phyloP scores from a whole-genome alignment of 1,140 invertebrate species.

The Chrysoperla carnea region DNA sequence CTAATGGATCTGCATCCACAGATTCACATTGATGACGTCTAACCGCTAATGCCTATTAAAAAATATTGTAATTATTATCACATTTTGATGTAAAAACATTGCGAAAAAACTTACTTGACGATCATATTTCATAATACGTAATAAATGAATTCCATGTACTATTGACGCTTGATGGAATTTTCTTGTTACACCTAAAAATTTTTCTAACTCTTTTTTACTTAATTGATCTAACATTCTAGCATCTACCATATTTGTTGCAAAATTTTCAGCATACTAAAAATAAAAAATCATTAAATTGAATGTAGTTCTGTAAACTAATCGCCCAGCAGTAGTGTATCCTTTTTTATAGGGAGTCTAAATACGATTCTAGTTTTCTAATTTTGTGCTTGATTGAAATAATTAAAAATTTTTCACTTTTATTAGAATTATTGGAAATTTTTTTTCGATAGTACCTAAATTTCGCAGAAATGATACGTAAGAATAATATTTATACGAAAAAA shows the following conservation, averaged over 20 bases:
- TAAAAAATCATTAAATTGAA: slow-evolving; percentile 3
- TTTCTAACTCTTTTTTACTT: slow-evolving; percentile 86
- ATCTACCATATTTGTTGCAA: slow-evolving; percentile 80
- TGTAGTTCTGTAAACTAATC: too few relatives aligned
- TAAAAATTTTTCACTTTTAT: too few relatives aligned
- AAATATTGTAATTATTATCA: not conserved
- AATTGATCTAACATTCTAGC: slow-evolving; percentile 80
- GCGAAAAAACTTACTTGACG: slow-evolving; percentile 44
- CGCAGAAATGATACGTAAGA: too few relatives aligned
- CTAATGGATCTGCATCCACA: slow-evolving; percentile 74
- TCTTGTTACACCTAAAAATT: slow-evolving; percentile 72
- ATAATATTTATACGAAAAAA: too few relatives aligned
- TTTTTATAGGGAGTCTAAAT: too few relatives aligned
- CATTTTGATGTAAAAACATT: not conserved
- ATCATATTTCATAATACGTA: slow-evolving; percentile 84
- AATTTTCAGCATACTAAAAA: slow-evolving; percentile 64
- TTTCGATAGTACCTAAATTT: too few relatives aligned
- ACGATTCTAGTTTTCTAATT: too few relatives aligned
- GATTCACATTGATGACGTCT: slow-evolving; percentile 73
- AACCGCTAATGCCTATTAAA: slow-evolving; percentile 61
- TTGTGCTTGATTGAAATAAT: too few relatives aligned
- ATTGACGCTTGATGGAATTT: slow-evolving; percentile 90
- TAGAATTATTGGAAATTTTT: too few relatives aligned
- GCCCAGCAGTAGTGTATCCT: too few relatives aligned
- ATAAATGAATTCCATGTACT: slow-evolving; percentile 78